Conservation (phyloP, 1,140 invertebrate species). For the Scaptodrosophila lebanonensis region DNA sequence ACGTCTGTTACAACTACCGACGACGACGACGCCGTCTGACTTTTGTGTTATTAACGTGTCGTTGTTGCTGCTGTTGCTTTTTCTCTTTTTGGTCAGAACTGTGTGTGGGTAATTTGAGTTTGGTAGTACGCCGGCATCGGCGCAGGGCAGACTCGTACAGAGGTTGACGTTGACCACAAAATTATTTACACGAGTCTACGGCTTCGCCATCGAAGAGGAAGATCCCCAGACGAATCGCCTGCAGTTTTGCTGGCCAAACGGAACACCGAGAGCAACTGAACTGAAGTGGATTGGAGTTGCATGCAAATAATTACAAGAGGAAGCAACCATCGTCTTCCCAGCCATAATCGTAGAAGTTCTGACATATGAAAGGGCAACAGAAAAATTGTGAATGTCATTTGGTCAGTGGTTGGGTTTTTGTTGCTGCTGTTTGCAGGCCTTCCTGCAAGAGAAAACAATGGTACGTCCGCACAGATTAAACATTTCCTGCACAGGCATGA, state of each 20-base stretch:
- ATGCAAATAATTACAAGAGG: constrained; percentile 68
- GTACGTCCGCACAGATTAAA: constrained; percentile 43
- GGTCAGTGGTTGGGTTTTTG: too few species aligned
- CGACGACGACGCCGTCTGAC: too few species aligned
- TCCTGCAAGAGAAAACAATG: constrained; percentile 39
- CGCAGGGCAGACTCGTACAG: constrained; percentile 16
- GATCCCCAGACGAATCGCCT: too few species aligned
- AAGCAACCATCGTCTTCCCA: too few species aligned
- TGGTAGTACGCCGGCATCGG: constrained; percentile 19
- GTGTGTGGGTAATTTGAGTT: constrained; percentile 55
- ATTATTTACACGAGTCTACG: constrained; percentile 36
- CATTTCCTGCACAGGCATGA: constrained; percentile 61
- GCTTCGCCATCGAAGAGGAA: too few species aligned
- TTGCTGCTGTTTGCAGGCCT: too few species aligned
- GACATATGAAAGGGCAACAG: constrained; percentile 24
- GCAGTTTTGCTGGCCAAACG: too few species aligned
- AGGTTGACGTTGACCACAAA: constrained; percentile 61
- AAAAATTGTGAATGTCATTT: constrained; percentile 24
- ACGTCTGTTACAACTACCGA: constrained; percentile 18
- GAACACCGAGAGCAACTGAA: too few species aligned
- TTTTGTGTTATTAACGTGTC: constrained; percentile 42
- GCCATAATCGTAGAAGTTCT: too few species aligned
- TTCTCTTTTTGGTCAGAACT: constrained; percentile 27
- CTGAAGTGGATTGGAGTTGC: constrained; percentile 40
- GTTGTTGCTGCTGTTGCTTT: background rate